These are phyloP conservation scores for Dipodomys spectabilis DNA, from an alignment of 2,113 vertebrate genomes.

Conservation along the genomic window DNA sequence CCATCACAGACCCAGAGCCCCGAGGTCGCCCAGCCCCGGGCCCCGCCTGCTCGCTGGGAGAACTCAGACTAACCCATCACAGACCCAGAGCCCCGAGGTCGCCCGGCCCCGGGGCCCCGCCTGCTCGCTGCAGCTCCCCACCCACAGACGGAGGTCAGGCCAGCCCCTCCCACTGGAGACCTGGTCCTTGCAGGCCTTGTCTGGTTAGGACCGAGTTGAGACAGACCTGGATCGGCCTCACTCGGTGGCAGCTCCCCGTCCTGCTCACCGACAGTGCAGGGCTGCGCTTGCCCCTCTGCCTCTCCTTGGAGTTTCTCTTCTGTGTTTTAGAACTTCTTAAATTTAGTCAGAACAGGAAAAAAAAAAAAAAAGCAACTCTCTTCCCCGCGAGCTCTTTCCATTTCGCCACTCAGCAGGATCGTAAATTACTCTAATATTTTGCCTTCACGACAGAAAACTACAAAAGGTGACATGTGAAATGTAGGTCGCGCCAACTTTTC, in stretches of 20 bases:
- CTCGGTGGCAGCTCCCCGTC: not conserved
- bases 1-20: accelerated
- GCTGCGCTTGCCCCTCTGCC: not conserved
- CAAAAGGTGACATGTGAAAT: constrained; percentile 44
- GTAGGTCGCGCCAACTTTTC: not conserved
- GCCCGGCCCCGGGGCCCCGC: accelerated
- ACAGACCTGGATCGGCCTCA: not conserved
- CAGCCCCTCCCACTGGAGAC: too few relatives aligned
- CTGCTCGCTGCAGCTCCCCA: accelerated
- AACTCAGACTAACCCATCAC: accelerated
- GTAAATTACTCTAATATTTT: constrained; percentile 33
- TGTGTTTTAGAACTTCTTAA: not conserved
- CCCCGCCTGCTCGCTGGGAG: too few relatives aligned
- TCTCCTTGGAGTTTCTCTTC: not conserved
- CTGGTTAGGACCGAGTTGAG: not conserved
- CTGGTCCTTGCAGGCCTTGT: accelerated
- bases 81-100: too few relatives aligned
- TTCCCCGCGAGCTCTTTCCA: not conserved
- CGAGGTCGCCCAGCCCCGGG: not conserved
- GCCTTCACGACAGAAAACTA: constrained; percentile 47
- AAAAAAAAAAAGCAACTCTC: constrained; percentile 10
- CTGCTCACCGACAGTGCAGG: not conserved
- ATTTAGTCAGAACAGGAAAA: constrained; percentile 21
- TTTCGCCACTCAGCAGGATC: constrained; percentile 22
- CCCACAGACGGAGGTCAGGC: accelerated